Evolutionary conservation across 1,140 invertebrate species (phyloP).

Genomic region (Goniozus legneri): DNA sequence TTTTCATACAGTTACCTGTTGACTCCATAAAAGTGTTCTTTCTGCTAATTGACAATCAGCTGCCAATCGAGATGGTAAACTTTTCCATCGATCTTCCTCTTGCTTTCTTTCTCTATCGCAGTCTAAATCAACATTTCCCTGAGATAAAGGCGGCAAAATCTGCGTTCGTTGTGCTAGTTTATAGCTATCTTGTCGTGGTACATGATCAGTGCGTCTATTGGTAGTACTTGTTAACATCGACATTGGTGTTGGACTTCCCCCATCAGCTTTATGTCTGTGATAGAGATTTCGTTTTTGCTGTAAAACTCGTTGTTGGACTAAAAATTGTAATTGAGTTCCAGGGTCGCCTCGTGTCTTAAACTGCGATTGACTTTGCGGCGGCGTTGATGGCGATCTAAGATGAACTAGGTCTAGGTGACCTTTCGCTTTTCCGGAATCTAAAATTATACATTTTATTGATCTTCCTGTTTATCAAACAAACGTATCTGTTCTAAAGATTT

Average conservation of each 20-base stretch:
- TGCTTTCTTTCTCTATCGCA: conserved; percentile 37
- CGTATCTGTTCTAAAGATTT: background rate
- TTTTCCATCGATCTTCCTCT: conserved; percentile 46
- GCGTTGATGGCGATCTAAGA: conserved; percentile 35
- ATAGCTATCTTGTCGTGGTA: conserved; percentile 62
- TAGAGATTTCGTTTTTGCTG: conserved; percentile 63
- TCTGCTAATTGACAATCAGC: conserved; percentile 45
- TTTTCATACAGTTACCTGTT: conserved; percentile 46
- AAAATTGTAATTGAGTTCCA: conserved; percentile 53
- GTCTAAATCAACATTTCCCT: conserved; percentile 32
- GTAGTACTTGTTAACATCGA: conserved; percentile 24
- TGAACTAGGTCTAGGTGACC: conserved; percentile 45
- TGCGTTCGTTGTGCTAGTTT: conserved; percentile 62
- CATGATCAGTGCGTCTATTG: conserved; percentile 42
- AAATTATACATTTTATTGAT: background rate
- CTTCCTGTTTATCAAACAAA: background rate
- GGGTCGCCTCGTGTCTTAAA: conserved; percentile 42
- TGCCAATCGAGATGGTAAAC: conserved; percentile 42
- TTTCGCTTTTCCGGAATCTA: conserved; percentile 43
- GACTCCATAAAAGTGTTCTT: conserved; percentile 43
- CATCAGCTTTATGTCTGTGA: conserved; percentile 56
- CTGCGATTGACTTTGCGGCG: conserved; percentile 35
- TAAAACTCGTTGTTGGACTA: conserved; percentile 58
- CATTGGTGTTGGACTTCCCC: conserved; percentile 43
- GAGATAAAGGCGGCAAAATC: conserved; percentile 51